Conservation (phyloP, 2,888 invertebrate genomes). For the Litoditis marina region DNA sequence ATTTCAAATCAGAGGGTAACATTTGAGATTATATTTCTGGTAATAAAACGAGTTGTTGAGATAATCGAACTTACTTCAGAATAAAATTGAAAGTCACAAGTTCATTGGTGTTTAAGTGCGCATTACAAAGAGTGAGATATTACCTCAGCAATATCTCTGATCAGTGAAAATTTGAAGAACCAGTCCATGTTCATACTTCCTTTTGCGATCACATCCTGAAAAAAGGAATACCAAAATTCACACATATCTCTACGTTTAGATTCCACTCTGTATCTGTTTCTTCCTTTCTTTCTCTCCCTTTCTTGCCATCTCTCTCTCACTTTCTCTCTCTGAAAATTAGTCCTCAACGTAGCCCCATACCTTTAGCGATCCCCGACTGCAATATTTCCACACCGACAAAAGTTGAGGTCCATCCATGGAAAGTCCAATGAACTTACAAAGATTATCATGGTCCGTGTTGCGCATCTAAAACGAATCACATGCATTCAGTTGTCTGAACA, state of each 20-base stretch:
- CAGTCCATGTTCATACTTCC: slow-evolving; percentile 41
- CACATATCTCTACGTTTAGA: too few relatives aligned
- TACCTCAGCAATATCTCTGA: slow-evolving; percentile 41
- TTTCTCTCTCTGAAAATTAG: too few relatives aligned
- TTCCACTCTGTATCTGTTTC: too few relatives aligned
- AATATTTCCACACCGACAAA: slow-evolving; percentile 53
- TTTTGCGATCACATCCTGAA: slow-evolving; percentile 24
- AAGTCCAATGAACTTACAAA: slow-evolving; percentile 54
- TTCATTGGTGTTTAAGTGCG: too few relatives aligned
- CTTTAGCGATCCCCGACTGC: slow-evolving; percentile 47
- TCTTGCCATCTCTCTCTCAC: too few relatives aligned
- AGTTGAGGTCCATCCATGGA: slow-evolving; percentile 48
- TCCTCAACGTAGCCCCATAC: slow-evolving; percentile 17
- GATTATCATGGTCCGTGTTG: slow-evolving; percentile 44
- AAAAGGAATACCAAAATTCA: not conserved
- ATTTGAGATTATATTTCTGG: too few relatives aligned
- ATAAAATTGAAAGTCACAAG: too few relatives aligned
- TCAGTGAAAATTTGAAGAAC: slow-evolving; percentile 46
- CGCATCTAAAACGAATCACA: slow-evolving; percentile 47
- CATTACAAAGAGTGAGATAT: slow-evolving; percentile 1
- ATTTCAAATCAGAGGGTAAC: too few relatives aligned
- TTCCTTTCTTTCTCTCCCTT: too few relatives aligned
- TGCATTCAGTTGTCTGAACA: too few relatives aligned
- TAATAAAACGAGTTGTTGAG: too few relatives aligned
- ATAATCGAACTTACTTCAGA: too few relatives aligned